Base-by-base conservation (phyloP, 2,888 invertebrate species). In the Thecophora atra region DNA sequence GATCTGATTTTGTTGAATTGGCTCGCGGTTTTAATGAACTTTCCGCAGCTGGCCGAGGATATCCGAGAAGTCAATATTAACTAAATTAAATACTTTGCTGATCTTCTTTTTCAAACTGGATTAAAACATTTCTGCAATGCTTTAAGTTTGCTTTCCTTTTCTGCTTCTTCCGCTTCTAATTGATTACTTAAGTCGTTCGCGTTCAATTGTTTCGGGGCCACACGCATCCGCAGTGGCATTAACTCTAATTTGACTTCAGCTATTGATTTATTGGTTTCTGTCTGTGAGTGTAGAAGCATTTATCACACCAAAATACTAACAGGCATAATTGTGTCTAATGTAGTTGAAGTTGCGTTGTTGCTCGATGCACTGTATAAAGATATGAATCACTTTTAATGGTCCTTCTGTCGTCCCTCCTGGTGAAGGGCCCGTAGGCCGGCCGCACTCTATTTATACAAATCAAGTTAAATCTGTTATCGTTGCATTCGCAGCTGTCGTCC, bases 391-490 rank as follows among this genome's bases (percentile, higher is more conserved):
- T 26, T 54, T 13, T 24, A 68, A 37, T 52, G 62, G 30, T 51
- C 42, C 47, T 58, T 24, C 28, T 51, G 21, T 26, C 60, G 42
- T 19, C 30, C 24, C 37, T 24, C 24, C 17, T 24, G 26, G 56
- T 68, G 58, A 28, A 8, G 24, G 54, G 44, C 58, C 60, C 44
- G 58, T 54, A 24, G 71, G 63, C 72, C 37, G n/a, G n/a, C n/a
- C n/a, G n/a, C n/a, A 67, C 68, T 60, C 26, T 54, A 72, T 68
- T 63, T 67, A 62, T 54, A 68, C 73, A 74, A 72, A 75, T 73
- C 74, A 69, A 69, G 47, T 69, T 58, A 44, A 69, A 60, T 69
- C 70, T 68, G 72, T 72, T 72, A 71, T 73, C 71, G 62, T 47
- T 56, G 63, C 37, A 54, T 66, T 70, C 62, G 62, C 73, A 70